Evolutionary conservation across 2,888 invertebrate genomes (phyloP), one percentile per base, ranked within the genome.

Genomic region (Furcula furcula): DNA sequence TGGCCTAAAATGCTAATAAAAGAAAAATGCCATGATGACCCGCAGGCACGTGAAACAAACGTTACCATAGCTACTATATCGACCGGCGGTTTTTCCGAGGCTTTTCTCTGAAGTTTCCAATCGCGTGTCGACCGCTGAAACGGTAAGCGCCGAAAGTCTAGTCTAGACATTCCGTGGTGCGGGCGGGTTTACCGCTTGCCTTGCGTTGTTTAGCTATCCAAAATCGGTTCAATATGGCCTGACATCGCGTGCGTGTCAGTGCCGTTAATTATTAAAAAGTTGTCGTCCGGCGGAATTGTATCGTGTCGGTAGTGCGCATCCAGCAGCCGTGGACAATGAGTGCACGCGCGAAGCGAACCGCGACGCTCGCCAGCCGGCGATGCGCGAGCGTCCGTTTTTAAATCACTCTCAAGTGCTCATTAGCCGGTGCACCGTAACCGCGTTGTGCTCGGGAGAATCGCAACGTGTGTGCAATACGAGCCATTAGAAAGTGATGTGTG

Each of bases 61-160:
- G 84, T 87, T 74, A 45, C 81, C 76, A 87, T 86, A 78, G 64
- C 76, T 69, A 88, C 80, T 29, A 55, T 87, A 88, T 88, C 87
- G 88, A 88, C 71, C 85, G 76, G 71, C 76, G 85, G 81, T 81
- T 82, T 87, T 87, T 79, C 85, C 81, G 79, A 85, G 79, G 77
- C 79, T 80, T 81, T 69, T 82, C 68, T 72, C 79, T 82, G 80
- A 83, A 82, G 72, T 65, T 67, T 64, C 65, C 80, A 74, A 67
- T 83, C 79, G 85, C 85, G 86, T 87, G 86, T 72, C 80, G 71
- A 66, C 67, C 68, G 59, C 81, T 82, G 82, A 81, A 83, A 84
- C 74, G 65, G 70, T 68, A 67, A 68, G 74, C 73, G 63, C 79
- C 76, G 73, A 77, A 76, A 58, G 67, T n/a, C n/a, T n/a, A 62